Evolutionary conservation across 1,140 invertebrate species (phyloP).

Genomic region (Drosophila truncata): DNA sequence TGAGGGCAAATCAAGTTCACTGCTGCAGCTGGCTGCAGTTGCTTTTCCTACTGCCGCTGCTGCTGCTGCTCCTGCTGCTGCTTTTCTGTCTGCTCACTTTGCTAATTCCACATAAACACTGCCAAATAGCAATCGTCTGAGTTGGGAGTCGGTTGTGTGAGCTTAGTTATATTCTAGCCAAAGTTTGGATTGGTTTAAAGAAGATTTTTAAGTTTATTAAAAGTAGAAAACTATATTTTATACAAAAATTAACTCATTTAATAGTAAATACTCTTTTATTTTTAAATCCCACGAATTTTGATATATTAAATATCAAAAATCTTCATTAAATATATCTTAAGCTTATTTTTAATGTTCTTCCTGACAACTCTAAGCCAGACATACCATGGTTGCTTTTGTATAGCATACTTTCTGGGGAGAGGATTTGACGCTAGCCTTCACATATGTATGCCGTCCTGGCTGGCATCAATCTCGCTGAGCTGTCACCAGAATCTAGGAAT

Average conservation of each 20-base stretch:
- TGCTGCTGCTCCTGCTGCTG: conserved; percentile 15
- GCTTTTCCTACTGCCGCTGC: not conserved
- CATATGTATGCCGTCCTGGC: conserved; percentile 29
- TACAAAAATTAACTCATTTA: not conserved
- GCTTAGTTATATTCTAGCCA: conserved; percentile 1
- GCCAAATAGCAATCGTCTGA: conserved; percentile 47
- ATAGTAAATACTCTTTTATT: not conserved
- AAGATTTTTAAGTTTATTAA: not conserved
- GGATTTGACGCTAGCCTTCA: not conserved
- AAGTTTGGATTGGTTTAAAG: conserved; percentile 2
- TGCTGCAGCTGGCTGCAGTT: conserved; percentile 40
- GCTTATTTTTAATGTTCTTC: not conserved
- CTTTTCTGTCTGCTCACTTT: conserved; percentile 52
- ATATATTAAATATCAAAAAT: accelerated
- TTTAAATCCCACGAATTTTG: not conserved
- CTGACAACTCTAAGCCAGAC: conserved; percentile 1
- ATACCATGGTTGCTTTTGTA: conserved; percentile 1
- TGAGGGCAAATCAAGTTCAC: conserved; percentile 85
- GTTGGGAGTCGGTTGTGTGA: conserved; percentile 6
- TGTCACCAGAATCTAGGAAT: conserved; percentile 35
- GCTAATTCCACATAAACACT: conserved; percentile 65
- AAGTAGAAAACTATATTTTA: not conserved
- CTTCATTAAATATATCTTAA: no score
- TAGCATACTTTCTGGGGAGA: conserved; percentile 27
- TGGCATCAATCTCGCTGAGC: conserved; percentile 49